Base-by-base conservation (phyloP, 64 coral and sea anemone genomes). In the Astreopora myriophthalma region DNA sequence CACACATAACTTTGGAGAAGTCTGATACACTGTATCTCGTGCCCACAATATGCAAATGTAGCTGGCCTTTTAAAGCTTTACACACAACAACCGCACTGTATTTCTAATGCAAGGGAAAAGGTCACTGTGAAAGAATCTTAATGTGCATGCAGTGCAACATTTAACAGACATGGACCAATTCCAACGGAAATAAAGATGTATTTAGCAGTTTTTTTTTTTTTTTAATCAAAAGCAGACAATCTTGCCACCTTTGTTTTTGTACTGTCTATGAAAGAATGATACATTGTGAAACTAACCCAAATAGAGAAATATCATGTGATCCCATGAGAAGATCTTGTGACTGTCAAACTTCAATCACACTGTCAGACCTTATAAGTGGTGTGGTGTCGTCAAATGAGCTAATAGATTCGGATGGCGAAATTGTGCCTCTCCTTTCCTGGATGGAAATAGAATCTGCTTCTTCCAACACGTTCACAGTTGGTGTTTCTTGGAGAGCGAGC, bases 331-430 rank as follows among this genome's bases (percentile, higher is more conserved):
- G 22, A 64, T 64, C 61, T 73, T 73, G 13, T 73, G 70, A 34
- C 33, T 37, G 16, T 83, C 34, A 83, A 5, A 64, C 33, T 63
- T 37, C 79, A 65, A 83, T 39, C 19, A 64, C 79, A 39, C 52
- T 83, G 6, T 64, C 79, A 83, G 52, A 38, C 22, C 79, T 63
- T 5, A 83, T 65, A 6, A 83, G 79, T 14, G 52, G 79, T 11
- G 31, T 34, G 26, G 79, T 83, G 79, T 83, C 79, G 26, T 83
- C 65, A 34, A 83, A 8, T 24, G 55, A 83, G n/a, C 32, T 83
- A 9, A 83, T 65, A 24, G 79, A 83, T 61, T 83, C 55, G n/a
- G 79, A 65, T 22, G 32, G 79, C 10, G 79, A 83, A 57, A 83
- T 23, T n/a, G 55, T 83, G 6, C 55, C 57, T 23, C 22, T 33